These are phyloP conservation scores for Drosophila repleta DNA, from an alignment of 1,140 invertebrate species.

Conservation along the genomic window DNA sequence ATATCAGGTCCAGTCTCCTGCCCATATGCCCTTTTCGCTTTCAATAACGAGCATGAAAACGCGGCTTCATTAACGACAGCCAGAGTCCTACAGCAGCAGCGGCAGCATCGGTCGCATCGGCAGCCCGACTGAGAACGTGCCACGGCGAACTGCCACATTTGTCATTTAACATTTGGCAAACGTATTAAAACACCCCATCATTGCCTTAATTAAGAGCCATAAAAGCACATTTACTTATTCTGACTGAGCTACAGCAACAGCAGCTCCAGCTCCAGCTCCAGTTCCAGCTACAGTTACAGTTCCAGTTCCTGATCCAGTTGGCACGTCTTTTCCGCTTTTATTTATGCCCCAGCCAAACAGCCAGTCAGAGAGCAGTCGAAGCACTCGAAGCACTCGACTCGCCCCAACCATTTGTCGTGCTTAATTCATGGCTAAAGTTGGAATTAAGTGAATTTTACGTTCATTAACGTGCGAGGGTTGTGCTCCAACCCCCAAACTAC, in stretches of 20 bases:
- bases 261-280: too few relatives aligned
- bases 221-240: slow-evolving; percentile 84
- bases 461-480: slow-evolving; percentile 82
- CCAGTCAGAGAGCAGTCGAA: slow-evolving; percentile 17
- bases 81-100: slow-evolving; percentile 4
- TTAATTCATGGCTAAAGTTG: slow-evolving; percentile 84
- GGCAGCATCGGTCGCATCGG: slow-evolving; percentile 11
- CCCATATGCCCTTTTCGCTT: too few relatives aligned
- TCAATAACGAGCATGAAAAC: slow-evolving; percentile 18
- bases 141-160: slow-evolving; percentile 54
- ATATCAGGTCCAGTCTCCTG: too few relatives aligned
- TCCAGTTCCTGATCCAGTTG: not conserved
- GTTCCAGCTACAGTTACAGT: not conserved
- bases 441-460: slow-evolving; percentile 84
- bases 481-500: slow-evolving; percentile 30
- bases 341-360: slow-evolving; percentile 30
- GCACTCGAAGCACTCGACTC: slow-evolving; percentile 7
- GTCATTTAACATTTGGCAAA: slow-evolving; percentile 84
- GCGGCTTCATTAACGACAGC: slow-evolving; percentile 60
- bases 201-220: slow-evolving; percentile 84
- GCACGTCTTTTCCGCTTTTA: slow-evolving; percentile 50
- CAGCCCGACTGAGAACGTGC: slow-evolving; percentile 29
- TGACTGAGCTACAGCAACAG: slow-evolving; percentile 8
- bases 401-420: slow-evolving; percentile 72
- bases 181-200: slow-evolving; percentile 84